Percentiles rank a stretch among this genome's conserved stretches.
These are phyloP conservation scores for Hylaeus volcanicus DNA, from an alignment of 1,140 invertebrate genomes.

Conservation along the genomic window DNA sequence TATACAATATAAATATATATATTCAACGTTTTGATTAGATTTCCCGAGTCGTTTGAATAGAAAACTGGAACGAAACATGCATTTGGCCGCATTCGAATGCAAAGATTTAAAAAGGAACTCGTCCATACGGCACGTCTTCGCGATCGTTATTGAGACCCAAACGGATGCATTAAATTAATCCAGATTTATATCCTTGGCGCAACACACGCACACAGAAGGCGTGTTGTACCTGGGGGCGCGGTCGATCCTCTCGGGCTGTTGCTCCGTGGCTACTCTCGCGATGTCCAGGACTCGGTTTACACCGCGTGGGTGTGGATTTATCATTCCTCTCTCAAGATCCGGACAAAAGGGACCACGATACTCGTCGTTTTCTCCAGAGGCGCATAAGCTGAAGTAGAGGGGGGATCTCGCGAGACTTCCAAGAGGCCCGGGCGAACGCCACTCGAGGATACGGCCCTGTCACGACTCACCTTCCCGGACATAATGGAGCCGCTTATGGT, in stretches of 20 bases:
- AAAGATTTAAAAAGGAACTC: too few species aligned
- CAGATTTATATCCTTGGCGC: slow-evolving; percentile 48
- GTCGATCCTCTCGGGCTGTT: slow-evolving; percentile 38
- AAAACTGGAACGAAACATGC: too few species aligned
- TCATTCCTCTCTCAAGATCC: slow-evolving; percentile 49
- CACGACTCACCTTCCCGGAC: slow-evolving; percentile 47
- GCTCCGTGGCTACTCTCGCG: slow-evolving; percentile 23
- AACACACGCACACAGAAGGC: neutral
- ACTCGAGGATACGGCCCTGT: slow-evolving; percentile 43
- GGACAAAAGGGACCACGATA: slow-evolving; percentile 52
- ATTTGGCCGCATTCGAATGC: too few species aligned
- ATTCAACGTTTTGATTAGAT: too few species aligned
- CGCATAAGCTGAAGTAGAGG: slow-evolving; percentile 1
- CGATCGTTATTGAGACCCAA: slow-evolving; percentile 49
- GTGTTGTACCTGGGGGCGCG: slow-evolving; percentile 19
- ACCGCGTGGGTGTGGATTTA: slow-evolving; percentile 67
- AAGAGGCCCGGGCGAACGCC: slow-evolving; percentile 30
- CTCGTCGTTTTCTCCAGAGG: slow-evolving; percentile 5
- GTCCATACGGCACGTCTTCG: too few species aligned
- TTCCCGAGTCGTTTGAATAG: too few species aligned
- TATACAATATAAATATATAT: too few species aligned
- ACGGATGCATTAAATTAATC: slow-evolving; percentile 57
- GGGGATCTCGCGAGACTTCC: neutral
- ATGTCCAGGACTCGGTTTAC: slow-evolving; percentile 58
- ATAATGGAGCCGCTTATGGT: slow-evolving; percentile 49